Percentiles rank a stretch among this genome's conserved stretches.
phyloP scores from a whole-genome alignment of 1,140 invertebrate genomes.

The Aradophagus sp. region DNA sequence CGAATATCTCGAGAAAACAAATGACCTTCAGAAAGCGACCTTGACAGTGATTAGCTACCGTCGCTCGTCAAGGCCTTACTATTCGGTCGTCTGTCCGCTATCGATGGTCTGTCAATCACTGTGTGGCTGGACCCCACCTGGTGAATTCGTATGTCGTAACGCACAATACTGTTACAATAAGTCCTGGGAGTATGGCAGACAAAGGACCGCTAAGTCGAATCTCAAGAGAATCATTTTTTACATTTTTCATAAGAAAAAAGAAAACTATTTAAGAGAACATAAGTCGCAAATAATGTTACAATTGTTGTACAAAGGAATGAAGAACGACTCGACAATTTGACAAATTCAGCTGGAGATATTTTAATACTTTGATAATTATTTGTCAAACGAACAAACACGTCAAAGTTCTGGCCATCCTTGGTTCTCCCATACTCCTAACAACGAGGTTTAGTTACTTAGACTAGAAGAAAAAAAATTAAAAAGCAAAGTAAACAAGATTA shows the following conservation, averaged over 20 bases:
- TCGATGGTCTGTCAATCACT: slow-evolving; percentile 69
- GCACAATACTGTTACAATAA: slow-evolving; percentile 68
- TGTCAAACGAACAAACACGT: slow-evolving; percentile 17
- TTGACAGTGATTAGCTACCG: slow-evolving; percentile 76
- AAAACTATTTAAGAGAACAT: too few relatives aligned
- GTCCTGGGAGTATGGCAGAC: slow-evolving; percentile 60
- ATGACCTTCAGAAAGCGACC: slow-evolving; percentile 76
- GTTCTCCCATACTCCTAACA: slow-evolving; percentile 62
- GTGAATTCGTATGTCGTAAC: slow-evolving; percentile 70
- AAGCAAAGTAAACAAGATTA: not conserved
- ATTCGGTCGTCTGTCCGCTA: slow-evolving; percentile 68
- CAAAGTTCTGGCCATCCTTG: slow-evolving; percentile 25
- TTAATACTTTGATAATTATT: slow-evolving; percentile 11
- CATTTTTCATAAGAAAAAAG: not conserved
- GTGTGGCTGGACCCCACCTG: slow-evolving; percentile 74
- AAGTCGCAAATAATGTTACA: too few relatives aligned
- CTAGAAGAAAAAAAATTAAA: slow-evolving; percentile 5
- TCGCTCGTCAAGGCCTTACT: slow-evolving; percentile 73
- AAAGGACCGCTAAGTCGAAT: slow-evolving; percentile 54
- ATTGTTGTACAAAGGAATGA: too few relatives aligned
- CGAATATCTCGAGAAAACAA: slow-evolving; percentile 75
- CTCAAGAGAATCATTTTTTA: slow-evolving; percentile 26
- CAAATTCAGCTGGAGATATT: too few relatives aligned
- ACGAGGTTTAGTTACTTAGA: slow-evolving; percentile 66
- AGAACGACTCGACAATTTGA: too few relatives aligned